phyloP scores from a whole-genome alignment of 2,888 invertebrate genomes.

The Heliconius erato region DNA sequence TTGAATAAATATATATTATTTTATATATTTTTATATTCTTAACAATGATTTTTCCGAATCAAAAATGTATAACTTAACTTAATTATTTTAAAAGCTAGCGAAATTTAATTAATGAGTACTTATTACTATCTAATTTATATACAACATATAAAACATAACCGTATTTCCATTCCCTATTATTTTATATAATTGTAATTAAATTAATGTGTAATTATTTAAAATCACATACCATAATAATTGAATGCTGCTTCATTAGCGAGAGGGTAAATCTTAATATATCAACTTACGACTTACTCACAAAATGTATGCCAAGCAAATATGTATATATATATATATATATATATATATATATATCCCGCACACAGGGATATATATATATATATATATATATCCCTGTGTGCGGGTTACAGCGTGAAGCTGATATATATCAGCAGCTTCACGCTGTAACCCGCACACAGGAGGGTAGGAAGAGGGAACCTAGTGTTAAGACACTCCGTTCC shows the following conservation, averaged over 20 bases:
- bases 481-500: no score
- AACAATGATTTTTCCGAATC: no score
- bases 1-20: no score
- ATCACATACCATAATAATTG: background rate
- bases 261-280: conserved; percentile 13
- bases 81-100: background rate
- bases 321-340: background rate
- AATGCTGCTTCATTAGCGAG: conserved; percentile 19
- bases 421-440: no score
- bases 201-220: background rate
- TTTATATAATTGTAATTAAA: background rate
- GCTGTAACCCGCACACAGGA: no score
- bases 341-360: no score
- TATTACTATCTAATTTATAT: background rate
- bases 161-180: background rate
- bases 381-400: no score
- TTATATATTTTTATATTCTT: no score
- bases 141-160: background rate
- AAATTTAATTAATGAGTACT: background rate
- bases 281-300: conserved; percentile 17
- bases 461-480: no score
- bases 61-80: no score
- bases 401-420: no score
- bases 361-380: no score
- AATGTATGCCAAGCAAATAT: conserved; percentile 34